Evolutionary conservation across 2,113 vertebrate genomes (phyloP), one percentile per base, ranked within the genome.

Genomic region (Piaya cayana): DNA sequence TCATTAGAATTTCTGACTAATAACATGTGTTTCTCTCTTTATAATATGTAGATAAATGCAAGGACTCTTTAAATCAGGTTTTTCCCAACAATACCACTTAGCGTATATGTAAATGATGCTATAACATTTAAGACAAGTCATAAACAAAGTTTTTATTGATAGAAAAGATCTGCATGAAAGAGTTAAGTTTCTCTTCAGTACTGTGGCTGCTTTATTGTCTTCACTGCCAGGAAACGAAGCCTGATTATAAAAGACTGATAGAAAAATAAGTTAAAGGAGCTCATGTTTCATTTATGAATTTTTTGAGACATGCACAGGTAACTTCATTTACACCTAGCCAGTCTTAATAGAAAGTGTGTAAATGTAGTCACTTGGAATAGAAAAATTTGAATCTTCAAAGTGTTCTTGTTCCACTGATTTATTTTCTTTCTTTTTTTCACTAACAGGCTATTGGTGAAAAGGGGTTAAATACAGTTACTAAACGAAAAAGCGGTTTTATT

Each of bases 401-500:
- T 82, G 90, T 59, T 86, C 55, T 53, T 68, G 67, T 72, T 60
- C 78, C n/a, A 84, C 47, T 81, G 93, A 97, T 93, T 96, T 76
- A 90, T 92, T 95, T 89, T 91, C 82, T 96, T 96, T 93, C 64
- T 97, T 94, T 94, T 95, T 95, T 94, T 97, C 85, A 97, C 74
- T 96, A 97, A 97, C 93, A 92, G 80, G 75, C 92, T 97, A 69
- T 36, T 95, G 94, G 74, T 93, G 77, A 93, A 97, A 97, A 98
- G 83, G 95, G 96, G 97, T 97, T 98, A 97, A 97, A 95, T 88
- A 93, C 36, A 87, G 97, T 98, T 98, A 98, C 98, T 98, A 96
- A 97, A 98, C 96, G 97, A 97, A 98, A 97, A 97, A 95, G 69
- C 83, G 90, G 90, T 96, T 98, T 97, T 97, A 97, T 97, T 98